Percentiles rank a stretch among this genome's conserved stretches.
These are phyloP conservation scores for Anser brachyrhynchus DNA, from an alignment of 2,113 vertebrate genomes.

Conservation along the genomic window DNA sequence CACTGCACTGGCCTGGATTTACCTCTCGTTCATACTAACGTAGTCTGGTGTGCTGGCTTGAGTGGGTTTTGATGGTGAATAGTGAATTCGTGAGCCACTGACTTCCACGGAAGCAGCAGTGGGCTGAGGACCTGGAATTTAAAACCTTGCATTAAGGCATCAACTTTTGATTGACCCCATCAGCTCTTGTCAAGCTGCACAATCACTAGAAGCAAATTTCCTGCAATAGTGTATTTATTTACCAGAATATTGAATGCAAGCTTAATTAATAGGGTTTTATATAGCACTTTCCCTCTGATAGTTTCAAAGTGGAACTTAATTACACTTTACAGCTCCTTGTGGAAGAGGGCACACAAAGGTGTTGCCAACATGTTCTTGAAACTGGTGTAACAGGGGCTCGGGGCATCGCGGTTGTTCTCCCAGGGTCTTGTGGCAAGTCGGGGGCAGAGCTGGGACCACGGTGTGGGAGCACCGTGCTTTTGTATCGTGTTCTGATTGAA, in stretches of 20 bases:
- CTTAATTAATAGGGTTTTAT: slow-evolving; percentile 46
- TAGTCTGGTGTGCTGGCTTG: background rate
- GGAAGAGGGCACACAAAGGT: background rate
- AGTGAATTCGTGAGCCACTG: background rate
- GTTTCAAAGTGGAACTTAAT: slow-evolving; percentile 60
- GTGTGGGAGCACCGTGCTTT: background rate
- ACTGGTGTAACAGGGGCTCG: background rate
- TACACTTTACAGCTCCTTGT: slow-evolving; percentile 3
- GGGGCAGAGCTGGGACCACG: background rate
- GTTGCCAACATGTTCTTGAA: background rate
- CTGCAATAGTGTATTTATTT: background rate
- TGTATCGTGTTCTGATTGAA: background rate
- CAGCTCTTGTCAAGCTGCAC: background rate
- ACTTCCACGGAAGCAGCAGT: background rate
- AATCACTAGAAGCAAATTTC: background rate
- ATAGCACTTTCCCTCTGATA: slow-evolving; percentile 36
- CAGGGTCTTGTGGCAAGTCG: background rate
- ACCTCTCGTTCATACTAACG: rapidly evolving
- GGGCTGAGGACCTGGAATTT: background rate
- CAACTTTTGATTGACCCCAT: rapidly evolving
- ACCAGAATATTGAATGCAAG: slow-evolving; percentile 36
- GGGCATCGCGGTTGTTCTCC: background rate
- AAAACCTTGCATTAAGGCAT: background rate
- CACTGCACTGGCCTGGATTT: background rate
- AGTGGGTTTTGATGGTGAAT: background rate